Evolutionary conservation across 2,888 invertebrate species (phyloP), one percentile per base, ranked within the genome.

Genomic region (Chydorus sphaericus): DNA sequence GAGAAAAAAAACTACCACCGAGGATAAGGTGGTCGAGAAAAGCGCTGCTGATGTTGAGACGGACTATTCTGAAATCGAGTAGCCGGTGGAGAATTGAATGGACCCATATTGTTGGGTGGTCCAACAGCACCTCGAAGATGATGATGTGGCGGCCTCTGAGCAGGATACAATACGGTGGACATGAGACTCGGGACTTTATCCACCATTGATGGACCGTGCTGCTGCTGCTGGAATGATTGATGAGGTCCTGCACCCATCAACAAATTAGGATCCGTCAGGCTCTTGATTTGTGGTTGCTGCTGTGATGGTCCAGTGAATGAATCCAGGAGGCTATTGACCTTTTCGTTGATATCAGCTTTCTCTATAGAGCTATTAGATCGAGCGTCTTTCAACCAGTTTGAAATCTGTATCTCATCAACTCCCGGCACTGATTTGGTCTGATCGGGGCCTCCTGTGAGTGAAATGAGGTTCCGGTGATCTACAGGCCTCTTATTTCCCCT

Each of bases 401-500:
- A 44, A 44, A 50, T 50, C 7, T 31, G 20, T 28, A 29, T 30
- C 29, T 50, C 31, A 1, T 28, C 31, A 8, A 50, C 16, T 4
- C 11, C 14, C 18, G 50, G 50, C 18, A 20, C 50, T 4, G 23
- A 11, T 11, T 16, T n/a, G 16, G 4, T 8, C 23, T 31, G 50
- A 20, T 36, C 36, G 8, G 52, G 31, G 33, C 52, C 52, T 48
- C 86, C 85, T 11, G 88, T 88, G 53, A 89, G 69, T 58, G 86
- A 82, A 65, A 89, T 89, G 59, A 89, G 70, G 71, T 89, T 89
- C 62, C 88, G 76, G 65, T 87, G 87, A 68, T 87, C 87, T 51
- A 87, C 82, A 10, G 52, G 52, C 23, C 52, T 29, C 36, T 36
- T 52, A 30, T 20, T n/a, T 18, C 23, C 33, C 10, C 1, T 50